Evolutionary conservation across 2,797 vertebrate genomes (phyloP).

Genomic region (Austrolebias charrua): DNA sequence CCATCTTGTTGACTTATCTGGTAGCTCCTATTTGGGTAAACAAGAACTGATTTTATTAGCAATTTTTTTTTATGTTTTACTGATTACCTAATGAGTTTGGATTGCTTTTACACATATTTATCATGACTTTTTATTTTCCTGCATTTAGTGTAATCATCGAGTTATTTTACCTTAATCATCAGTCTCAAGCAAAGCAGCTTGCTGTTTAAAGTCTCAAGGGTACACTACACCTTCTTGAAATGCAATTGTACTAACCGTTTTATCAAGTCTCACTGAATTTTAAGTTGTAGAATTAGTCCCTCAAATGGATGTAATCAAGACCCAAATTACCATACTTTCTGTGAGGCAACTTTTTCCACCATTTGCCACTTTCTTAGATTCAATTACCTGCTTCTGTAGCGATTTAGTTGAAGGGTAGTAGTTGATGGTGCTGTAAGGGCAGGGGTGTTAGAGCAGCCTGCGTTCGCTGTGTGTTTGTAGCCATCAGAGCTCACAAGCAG

Average conservation of each 20-base stretch:
- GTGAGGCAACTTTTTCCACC: constrained; percentile 59
- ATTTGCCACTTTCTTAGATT: constrained; percentile 58
- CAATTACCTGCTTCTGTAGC: constrained; percentile 66
- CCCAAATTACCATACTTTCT: constrained; percentile 61
- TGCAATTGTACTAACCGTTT: constrained; percentile 32
- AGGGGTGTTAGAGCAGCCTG: constrained; percentile 52
- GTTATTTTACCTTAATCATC: constrained; percentile 68
- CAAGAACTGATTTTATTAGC: constrained; percentile 10
- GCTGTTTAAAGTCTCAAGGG: constrained; percentile 50
- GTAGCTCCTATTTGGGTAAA: constrained; percentile 18
- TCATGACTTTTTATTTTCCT: constrained; percentile 50
- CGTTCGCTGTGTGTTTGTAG: constrained; percentile 47
- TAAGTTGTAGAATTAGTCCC: constrained; percentile 59
- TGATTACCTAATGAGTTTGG: constrained; percentile 54
- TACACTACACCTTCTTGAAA: constrained; percentile 42
- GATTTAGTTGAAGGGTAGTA: constrained; percentile 48
- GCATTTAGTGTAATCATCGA: constrained; percentile 47
- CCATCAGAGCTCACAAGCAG: constrained; percentile 44
- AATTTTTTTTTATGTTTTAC: background rate
- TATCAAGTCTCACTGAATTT: constrained; percentile 49
- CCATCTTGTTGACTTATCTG: constrained; percentile 29
- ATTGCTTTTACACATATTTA: constrained; percentile 41
- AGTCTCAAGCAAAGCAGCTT: constrained; percentile 40
- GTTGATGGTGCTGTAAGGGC: constrained; percentile 43
- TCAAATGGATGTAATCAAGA: constrained; percentile 69